Base-by-base conservation (phyloP, 2,797 vertebrate species). In the Rhynchonycteris naso region DNA sequence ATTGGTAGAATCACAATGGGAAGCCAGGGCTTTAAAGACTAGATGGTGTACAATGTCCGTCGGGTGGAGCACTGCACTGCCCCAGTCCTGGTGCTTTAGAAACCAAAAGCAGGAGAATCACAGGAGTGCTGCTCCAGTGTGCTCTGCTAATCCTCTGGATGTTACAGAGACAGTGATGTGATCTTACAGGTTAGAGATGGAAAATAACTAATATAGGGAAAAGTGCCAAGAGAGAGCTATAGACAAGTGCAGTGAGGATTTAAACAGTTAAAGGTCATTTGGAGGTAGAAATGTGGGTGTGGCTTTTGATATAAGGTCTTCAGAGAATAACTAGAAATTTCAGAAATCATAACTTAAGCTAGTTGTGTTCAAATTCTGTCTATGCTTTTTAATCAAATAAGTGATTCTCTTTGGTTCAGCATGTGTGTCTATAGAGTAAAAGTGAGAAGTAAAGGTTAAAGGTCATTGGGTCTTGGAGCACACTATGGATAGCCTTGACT, bases 321-420 rank as follows among this genome's bases (percentile, higher is more conserved):
- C 87, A 69, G n/a, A 68, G 59, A 93, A 59, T 26, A 88, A 74
- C 54, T 74, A 43, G 56, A 86, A 86, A 95, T 85, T 86, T 92
- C n/a, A 74, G 52, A 84, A 85, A 63, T 76, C 38, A 68, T 75
- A 95, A 68, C 83, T 90, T 90, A 43, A 74, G 52, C 52, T 82
- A 56, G 61, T 54, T 56, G 22, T 79, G 47, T 61, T 88, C 33
- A 47, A 16, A 68, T 83, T 82, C 35, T 85, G 58, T 58, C 43
- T 58, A 38, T 89, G 78, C 59, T 58, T 4, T 82, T 92, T 92
- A 87, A 68, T 38, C 38, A 86, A 82, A 33, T 68, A 87, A 80
- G 19, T 79, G 18, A 24, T 56, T 81, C 30, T 8, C 12, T 83
- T 75, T 78, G 59, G 8, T 83, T 86, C 66, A 61, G 43, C 15